Evolutionary conservation across 2,888 invertebrate genomes (phyloP).

Genomic region (Anarsia innoxiella): DNA sequence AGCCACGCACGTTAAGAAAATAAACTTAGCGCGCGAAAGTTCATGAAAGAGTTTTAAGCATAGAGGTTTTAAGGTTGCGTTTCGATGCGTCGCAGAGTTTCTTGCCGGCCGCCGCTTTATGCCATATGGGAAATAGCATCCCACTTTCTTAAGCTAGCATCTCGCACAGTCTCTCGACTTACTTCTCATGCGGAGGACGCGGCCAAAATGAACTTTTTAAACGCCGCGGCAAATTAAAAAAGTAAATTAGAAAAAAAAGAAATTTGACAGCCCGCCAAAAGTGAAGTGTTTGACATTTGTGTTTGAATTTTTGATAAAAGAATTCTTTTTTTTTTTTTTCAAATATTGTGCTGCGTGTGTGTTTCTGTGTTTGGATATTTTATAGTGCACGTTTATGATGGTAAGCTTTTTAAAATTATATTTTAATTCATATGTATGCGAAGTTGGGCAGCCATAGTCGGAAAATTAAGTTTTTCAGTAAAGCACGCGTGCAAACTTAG

Average conservation of each 20-base stretch:
- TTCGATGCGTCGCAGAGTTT: neutral
- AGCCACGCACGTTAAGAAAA: conserved; percentile 14
- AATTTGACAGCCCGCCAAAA: conserved; percentile 23
- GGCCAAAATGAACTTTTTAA: conserved; percentile 26
- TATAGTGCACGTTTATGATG: conserved; percentile 23
- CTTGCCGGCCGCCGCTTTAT: conserved; percentile 13
- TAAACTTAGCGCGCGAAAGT: conserved; percentile 18
- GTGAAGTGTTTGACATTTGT: conserved; percentile 31
- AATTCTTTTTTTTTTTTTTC: conserved; percentile 24
- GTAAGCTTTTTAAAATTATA: too few species aligned
- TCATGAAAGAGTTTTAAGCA: conserved; percentile 15
- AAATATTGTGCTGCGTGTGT: conserved; percentile 18
- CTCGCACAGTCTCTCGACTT: conserved; percentile 27
- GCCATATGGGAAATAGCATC: conserved; percentile 42
- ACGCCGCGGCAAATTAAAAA: conserved; percentile 19
- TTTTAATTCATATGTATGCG: too few species aligned
- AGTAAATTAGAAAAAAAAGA: neutral
- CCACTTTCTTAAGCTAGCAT: conserved; percentile 45
- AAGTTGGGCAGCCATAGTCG: too few species aligned
- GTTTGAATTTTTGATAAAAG: too few species aligned
- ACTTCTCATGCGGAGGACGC: conserved; percentile 25
- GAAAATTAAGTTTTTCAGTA: too few species aligned
- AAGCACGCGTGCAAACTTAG: too few species aligned
- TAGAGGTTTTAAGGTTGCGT: conserved; percentile 8
- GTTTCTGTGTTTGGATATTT: conserved; percentile 28